Conservation (phyloP, 1,140 invertebrate genomes). For the Drosophila hydei region DNA sequence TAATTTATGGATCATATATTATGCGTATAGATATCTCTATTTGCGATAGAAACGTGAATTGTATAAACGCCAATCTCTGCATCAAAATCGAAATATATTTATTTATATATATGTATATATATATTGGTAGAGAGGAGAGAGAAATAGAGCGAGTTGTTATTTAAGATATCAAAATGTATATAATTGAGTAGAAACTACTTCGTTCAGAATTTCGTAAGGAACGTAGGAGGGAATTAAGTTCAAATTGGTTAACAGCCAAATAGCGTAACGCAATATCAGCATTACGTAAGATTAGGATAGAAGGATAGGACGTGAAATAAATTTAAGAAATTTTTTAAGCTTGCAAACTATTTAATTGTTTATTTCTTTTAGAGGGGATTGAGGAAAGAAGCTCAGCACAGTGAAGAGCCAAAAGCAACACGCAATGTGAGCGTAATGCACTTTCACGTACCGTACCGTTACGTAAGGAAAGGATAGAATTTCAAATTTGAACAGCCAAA, state of each 20-base stretch:
- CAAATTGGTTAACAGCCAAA: slow-evolving; percentile 22
- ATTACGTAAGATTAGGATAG: neutral
- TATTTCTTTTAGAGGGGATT: too few relatives aligned
- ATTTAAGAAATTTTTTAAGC: too few relatives aligned
- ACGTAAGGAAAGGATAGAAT: neutral
- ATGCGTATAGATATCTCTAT: slow-evolving; percentile 47
- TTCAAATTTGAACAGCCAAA: too few relatives aligned
- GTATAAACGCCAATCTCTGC: slow-evolving; percentile 83
- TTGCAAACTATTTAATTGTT: too few relatives aligned
- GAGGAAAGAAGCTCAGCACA: too few relatives aligned
- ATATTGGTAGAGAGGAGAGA: slow-evolving; percentile 63
- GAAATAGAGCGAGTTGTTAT: slow-evolving; percentile 74
- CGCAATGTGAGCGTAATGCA: too few relatives aligned
- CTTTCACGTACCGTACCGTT: neutral
- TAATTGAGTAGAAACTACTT: slow-evolving; percentile 6
- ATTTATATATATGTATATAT: slow-evolving; percentile 26
- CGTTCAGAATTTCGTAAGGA: neutral
- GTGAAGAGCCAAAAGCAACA: too few relatives aligned
- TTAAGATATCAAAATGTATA: slow-evolving; percentile 35
- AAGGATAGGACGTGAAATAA: too few relatives aligned
- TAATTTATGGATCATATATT: slow-evolving; percentile 30
- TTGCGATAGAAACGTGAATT: slow-evolving; percentile 80
- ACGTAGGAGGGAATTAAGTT: slow-evolving; percentile 1
- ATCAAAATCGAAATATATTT: slow-evolving; percentile 42
- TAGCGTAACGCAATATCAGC: neutral